A percentile compares a stretch with the other conserved stretches of the same genome.
Conservation (phyloP, 2,797 vertebrate genomes). For the Neosilurus mollespiculum region DNA sequence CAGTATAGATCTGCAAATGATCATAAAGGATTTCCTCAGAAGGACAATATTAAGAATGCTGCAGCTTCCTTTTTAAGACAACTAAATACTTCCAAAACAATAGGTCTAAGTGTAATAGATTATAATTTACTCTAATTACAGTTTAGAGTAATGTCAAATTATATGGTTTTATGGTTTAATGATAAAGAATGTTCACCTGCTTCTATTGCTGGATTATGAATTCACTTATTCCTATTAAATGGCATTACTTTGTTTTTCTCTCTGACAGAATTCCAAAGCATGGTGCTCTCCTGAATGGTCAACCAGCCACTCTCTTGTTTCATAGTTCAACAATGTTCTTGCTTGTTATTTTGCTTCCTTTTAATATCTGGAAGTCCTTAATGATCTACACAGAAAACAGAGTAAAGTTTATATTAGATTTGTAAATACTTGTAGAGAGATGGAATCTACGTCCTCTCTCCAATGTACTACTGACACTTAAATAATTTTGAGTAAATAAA, state of each 20-base stretch:
- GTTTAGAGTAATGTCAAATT: background rate
- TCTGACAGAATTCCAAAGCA: slow-evolving; percentile 87
- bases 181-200: background rate
- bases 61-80: background rate
- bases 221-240: background rate
- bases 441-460: slow-evolving; percentile 45
- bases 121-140: background rate
- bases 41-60: background rate
- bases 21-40: background rate
- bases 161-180: background rate
- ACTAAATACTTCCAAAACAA: background rate
- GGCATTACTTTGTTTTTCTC: slow-evolving; percentile 6
- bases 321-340: slow-evolving; percentile 30
- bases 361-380: slow-evolving; percentile 14
- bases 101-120: background rate
- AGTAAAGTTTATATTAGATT: slow-evolving; percentile 47
- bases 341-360: slow-evolving; percentile 17
- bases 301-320: slow-evolving; percentile 42
- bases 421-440: slow-evolving; percentile 58
- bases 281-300: slow-evolving; percentile 84
- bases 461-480: slow-evolving; percentile 62
- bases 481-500: slow-evolving; percentile 68
- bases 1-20: background rate
- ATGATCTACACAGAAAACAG: slow-evolving; percentile 44
- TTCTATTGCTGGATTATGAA: background rate